Base-by-base conservation (phyloP, 2,888 invertebrate species). In the Priapulus caudatus region DNA sequence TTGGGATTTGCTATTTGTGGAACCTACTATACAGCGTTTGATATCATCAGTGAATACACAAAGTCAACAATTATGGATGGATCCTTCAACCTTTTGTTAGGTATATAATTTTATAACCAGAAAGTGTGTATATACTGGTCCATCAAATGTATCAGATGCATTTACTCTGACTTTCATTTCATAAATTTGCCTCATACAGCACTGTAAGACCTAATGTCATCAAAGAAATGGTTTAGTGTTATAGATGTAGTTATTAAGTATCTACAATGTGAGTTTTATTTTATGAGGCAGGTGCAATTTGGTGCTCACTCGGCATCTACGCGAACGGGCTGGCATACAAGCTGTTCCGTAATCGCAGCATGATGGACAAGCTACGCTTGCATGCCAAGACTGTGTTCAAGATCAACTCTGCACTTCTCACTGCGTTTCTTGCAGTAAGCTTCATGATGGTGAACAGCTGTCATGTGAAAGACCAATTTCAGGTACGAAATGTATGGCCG, bases 351-450 rank as follows among this genome's bases (percentile, higher is more conserved):
- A 68, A 68, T 56, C 63, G 62, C 19, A 63, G 66, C 52, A 69
- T 73, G 60, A 59, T 68, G 3, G 66, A 66, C 51, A 69, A 68
- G 57, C 64, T 73, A 0, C 59, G 72, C 4, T 62, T 71, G 48
- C 73, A 73, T 56, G 65, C 72, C 4, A 65, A 69, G 52, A 72
- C 72, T 3, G 63, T 73, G 48, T 63, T 72, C 53, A 72, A 72
- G 55, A 58, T 72, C 47, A 69, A 68, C 54, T 65, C 68, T 2
- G 66, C 67, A 1, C 59, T 65, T 3, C 52, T 72, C 16, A 54
- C 70, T 48, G 59, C 66, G 23, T 43, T 69, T 2, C 47, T 67
- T 3, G 62, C 64, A 4, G 50, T 62, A 4, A 54, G 58, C 16
- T 62, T 67, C 21, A 59, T 64, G 4, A 23, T 58, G 3, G 51